Conservation (phyloP, 2,113 vertebrate genomes). For the Ascaphus truei region DNA sequence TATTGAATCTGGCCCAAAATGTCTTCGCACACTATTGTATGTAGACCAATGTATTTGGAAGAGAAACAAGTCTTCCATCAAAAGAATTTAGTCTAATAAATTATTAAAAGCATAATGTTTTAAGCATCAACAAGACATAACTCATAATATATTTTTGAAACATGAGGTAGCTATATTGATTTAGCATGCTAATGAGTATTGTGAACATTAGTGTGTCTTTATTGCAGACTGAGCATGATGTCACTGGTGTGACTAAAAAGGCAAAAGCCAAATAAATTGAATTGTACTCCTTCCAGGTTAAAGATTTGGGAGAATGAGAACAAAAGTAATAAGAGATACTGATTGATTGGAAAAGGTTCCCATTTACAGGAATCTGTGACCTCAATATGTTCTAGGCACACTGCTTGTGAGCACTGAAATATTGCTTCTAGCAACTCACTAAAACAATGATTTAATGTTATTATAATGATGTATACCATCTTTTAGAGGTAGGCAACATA, state of each 20-base stretch:
- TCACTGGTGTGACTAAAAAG: not conserved
- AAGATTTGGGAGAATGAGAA: constrained; percentile 8
- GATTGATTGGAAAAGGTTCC: constrained; percentile 21
- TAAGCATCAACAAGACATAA: constrained; percentile 25
- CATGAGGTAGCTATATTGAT: constrained; percentile 25
- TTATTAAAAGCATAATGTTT: constrained; percentile 33
- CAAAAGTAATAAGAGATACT: not conserved
- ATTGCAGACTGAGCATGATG: constrained; percentile 3
- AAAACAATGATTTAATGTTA: constrained; percentile 1
- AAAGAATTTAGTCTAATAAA: constrained; percentile 27
- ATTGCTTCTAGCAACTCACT: not conserved
- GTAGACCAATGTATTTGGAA: constrained; percentile 6
- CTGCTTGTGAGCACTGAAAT: constrained; percentile 3
- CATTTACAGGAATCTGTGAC: constrained; percentile 23
- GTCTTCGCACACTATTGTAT: not conserved
- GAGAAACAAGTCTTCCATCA: constrained; percentile 29
- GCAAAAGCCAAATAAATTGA: no score
- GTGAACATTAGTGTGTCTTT: constrained; percentile 15
- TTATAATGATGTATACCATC: constrained; percentile 5
- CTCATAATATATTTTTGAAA: constrained; percentile 29
- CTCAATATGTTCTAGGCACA: constrained; percentile 11
- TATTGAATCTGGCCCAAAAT: no score
- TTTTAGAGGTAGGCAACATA: not conserved
- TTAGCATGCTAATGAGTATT: constrained; percentile 21
- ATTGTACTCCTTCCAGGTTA: not conserved